Evolutionary conservation across 2,888 invertebrate species (phyloP).

Genomic region (Stegana nigrithorax): DNA sequence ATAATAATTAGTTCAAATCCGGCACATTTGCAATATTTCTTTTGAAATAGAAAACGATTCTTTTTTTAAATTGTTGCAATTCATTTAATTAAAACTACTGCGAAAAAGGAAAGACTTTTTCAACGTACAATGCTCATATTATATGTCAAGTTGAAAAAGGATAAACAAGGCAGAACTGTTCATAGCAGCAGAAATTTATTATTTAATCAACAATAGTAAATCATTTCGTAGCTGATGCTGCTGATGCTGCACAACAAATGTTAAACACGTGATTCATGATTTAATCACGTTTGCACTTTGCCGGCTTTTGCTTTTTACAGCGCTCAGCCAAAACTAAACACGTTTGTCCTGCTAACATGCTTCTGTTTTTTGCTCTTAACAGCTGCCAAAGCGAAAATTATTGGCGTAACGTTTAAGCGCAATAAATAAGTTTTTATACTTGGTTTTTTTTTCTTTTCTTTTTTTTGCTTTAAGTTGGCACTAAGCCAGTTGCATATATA

Average conservation of each 20-base stretch:
- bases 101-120: no score
- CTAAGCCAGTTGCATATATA: slow-evolving; percentile 29
- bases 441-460: slow-evolving; percentile 18
- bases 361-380: slow-evolving; percentile 14
- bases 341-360: background rate
- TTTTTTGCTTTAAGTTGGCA: slow-evolving; percentile 38
- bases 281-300: slow-evolving; percentile 44
- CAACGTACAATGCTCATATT: no score
- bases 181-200: no score
- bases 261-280: slow-evolving; percentile 52
- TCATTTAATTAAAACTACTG: no score
- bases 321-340: no score
- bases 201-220: slow-evolving; percentile 49
- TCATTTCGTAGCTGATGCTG: slow-evolving; percentile 36
- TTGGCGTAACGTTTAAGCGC: slow-evolving; percentile 64
- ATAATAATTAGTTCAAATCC: no score
- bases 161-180: no score
- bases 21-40: no score
- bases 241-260: slow-evolving; percentile 41
- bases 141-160: no score
- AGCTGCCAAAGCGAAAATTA: slow-evolving; percentile 55
- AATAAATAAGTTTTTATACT: slow-evolving; percentile 64
- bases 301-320: background rate
- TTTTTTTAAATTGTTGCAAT: no score
- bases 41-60: no score